phyloP scores from a whole-genome alignment of 2,113 vertebrate species.

The Tragulus kanchil region DNA sequence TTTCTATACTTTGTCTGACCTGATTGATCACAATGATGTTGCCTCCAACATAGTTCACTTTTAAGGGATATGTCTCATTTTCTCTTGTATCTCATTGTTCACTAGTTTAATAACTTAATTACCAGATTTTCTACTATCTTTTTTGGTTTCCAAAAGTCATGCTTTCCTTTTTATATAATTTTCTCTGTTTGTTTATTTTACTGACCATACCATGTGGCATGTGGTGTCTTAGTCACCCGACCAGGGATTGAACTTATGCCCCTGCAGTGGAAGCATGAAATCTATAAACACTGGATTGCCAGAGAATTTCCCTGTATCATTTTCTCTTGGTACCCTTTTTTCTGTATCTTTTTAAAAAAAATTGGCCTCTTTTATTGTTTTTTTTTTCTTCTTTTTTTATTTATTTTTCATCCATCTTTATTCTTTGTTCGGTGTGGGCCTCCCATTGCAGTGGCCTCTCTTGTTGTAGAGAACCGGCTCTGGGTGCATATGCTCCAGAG shows the following conservation, averaged over 20 bases:
- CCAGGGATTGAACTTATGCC: not conserved
- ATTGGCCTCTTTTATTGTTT: too few relatives aligned
- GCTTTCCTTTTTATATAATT: not conserved
- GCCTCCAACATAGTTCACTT: not conserved
- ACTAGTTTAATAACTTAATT: not conserved
- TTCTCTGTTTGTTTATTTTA: not conserved
- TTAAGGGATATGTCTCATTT: not conserved
- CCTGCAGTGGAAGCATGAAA: not conserved
- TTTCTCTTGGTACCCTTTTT: not conserved
- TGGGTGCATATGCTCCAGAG: too few relatives aligned
- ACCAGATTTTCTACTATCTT: not conserved
- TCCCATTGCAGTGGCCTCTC: too few relatives aligned
- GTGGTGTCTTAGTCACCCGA: not conserved
- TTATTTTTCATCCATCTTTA: too few relatives aligned
- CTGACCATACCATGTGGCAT: not conserved
- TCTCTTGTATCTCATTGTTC: not conserved
- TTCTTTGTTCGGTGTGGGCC: too few relatives aligned
- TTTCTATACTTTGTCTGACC: not conserved
- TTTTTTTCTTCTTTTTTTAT: too few relatives aligned
- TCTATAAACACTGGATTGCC: not conserved
- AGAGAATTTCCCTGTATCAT: not conserved
- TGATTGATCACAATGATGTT: not conserved
- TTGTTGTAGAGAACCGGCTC: too few relatives aligned
- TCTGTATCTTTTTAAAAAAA: not conserved
- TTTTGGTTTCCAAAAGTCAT: not conserved